Evolutionary conservation across 2,888 invertebrate species (phyloP).

Genomic region (Thelaira solivaga): DNA sequence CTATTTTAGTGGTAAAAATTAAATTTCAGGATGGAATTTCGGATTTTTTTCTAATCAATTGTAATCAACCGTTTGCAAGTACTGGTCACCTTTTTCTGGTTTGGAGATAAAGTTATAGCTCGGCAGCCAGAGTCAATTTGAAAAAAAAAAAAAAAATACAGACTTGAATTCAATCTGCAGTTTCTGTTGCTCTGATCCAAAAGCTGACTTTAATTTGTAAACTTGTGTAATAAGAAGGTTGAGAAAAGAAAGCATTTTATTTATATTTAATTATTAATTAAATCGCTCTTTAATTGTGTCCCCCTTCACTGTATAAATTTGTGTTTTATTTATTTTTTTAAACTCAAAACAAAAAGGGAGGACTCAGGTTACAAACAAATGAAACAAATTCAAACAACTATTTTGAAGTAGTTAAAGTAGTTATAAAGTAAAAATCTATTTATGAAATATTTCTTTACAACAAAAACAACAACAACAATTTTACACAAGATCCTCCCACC

Average conservation of each 20-base stretch:
- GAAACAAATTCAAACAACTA: conserved; percentile 47
- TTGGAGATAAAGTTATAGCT: too few species aligned
- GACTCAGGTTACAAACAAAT: conserved; percentile 52
- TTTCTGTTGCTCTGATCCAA: too few species aligned
- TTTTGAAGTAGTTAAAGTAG: conserved; percentile 55
- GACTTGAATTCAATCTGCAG: too few species aligned
- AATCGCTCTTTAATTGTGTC: conserved; percentile 32
- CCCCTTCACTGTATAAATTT: conserved; percentile 3
- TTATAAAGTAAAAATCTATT: conserved; percentile 18
- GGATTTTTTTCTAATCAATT: too few species aligned
- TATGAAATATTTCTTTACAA: conserved; percentile 18
- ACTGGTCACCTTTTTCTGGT: too few species aligned
- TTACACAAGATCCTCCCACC: conserved; percentile 52
- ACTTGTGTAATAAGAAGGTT: too few species aligned
- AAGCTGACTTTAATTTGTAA: too few species aligned
- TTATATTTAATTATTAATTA: not conserved
- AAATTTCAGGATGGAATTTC: too few species aligned
- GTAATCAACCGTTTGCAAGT: too few species aligned
- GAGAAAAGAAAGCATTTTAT: not conserved
- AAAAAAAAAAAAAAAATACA: too few species aligned
- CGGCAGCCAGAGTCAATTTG: too few species aligned
- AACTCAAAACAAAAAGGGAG: conserved; percentile 35
- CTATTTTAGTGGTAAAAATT: too few species aligned
- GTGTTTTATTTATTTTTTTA: conserved; percentile 27
- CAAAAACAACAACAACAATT: not conserved